A percentile compares a stretch with the other conserved stretches of the same genome.
These are phyloP conservation scores for Neoniphon sammara DNA, from an alignment of 2,797 vertebrate genomes.

Conservation along the genomic window DNA sequence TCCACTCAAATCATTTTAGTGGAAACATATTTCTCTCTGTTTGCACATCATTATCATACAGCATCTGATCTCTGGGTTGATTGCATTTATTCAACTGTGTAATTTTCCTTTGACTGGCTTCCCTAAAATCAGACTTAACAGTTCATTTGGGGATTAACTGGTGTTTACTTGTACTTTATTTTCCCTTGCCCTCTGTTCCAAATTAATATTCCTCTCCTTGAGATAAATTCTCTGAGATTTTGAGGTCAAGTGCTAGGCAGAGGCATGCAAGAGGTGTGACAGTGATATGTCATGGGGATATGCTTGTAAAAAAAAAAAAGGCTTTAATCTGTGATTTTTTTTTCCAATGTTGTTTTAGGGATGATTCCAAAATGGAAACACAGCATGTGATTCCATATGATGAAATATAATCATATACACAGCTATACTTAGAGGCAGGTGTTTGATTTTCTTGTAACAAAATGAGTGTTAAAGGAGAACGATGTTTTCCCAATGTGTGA, in stretches of 20 bases:
- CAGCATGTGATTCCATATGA: too few relatives aligned
- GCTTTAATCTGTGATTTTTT: background rate
- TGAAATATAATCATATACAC: background rate
- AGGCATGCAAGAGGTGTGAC: slow-evolving; percentile 20
- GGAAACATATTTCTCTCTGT: slow-evolving; percentile 13
- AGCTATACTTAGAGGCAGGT: background rate
- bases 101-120: slow-evolving; percentile 60
- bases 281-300: slow-evolving; percentile 37
- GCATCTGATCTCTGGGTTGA: slow-evolving; percentile 60
- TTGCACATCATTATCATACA: slow-evolving; percentile 50
- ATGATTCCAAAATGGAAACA: too few relatives aligned
- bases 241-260: slow-evolving; percentile 6
- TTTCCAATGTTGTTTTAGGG: background rate
- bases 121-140: slow-evolving; percentile 17
- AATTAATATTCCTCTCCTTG: slow-evolving; percentile 37
- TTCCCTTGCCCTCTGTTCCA: slow-evolving; percentile 27
- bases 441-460: background rate
- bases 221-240: slow-evolving; percentile 27
- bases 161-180: slow-evolving; percentile 49
- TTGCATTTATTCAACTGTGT: slow-evolving; percentile 38
- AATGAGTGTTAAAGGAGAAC: background rate
- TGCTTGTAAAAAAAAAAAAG: background rate
- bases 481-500: background rate
- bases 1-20: background rate
- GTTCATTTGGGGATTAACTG: slow-evolving; percentile 40